Base-by-base conservation (phyloP, 2,888 invertebrate species). In the Baronia brevicornis region DNA sequence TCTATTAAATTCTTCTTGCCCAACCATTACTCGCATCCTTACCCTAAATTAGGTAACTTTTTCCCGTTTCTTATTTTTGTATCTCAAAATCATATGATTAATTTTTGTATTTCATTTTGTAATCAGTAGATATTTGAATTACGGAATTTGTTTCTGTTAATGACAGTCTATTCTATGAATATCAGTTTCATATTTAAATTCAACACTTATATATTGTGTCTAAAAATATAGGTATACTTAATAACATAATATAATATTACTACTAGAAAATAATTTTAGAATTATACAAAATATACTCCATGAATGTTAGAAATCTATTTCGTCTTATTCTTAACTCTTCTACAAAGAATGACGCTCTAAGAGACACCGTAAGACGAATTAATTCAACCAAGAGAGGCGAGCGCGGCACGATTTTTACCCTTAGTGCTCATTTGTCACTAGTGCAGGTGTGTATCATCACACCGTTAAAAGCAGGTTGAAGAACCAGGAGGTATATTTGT, bases 321-420 rank as follows among this genome's bases (percentile, higher is more conserved):
- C 33, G 32, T 28, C 9, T 8, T n/a, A 5, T 12, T 2, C 27
- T 17, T 41, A 35, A 2, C 8, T 32, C 38, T 32, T 21, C 8
- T 19, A 28, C 24, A 4, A 28, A 51, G 54, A 54, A 60, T 70
- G 75, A 71, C 66, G 65, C 66, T 65, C 52, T 66, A 66, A 70
- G 71, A 77, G 82, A 80, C 77, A 74, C 63, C 75, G 65, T 62
- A 72, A 74, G 73, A 80, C 74, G 78, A 79, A 84, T 82, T 84
- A 84, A 82, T 84, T 78, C 71, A 67, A 69, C 65, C 67, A 58
- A 68, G 66, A 50, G 63, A 64, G 66, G 64, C 49, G 62, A 57
- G 54, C 49, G 60, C 53, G 57, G 45, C 56, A 63, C 75, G 77
- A 74, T 80, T 80, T 80, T 77, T 79, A 60, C 63, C 61, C 61